Conservation (phyloP, 2,797 vertebrate species). For the Notamacropus eugenii region DNA sequence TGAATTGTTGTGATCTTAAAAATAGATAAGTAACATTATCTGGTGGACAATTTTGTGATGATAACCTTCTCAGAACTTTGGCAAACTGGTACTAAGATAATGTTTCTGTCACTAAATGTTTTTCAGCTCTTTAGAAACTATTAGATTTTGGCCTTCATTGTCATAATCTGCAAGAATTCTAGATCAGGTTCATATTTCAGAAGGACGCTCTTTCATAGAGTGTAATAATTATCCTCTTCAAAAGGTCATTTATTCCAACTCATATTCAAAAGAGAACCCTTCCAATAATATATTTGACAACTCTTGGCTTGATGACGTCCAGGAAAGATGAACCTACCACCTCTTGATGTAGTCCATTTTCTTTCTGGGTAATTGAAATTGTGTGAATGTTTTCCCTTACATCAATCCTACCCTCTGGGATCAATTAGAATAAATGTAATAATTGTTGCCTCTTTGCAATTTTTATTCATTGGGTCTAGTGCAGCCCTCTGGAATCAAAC, state of each 20-base stretch:
- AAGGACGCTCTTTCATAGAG: background rate
- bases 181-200: background rate
- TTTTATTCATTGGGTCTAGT: background rate
- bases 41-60: background rate
- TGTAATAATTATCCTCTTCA: background rate
- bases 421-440: too few species aligned
- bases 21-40: background rate
- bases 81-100: background rate
- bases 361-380: background rate
- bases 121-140: background rate
- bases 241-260: background rate
- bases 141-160: background rate
- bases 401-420: background rate
- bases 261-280: background rate
- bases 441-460: background rate
- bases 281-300: background rate
- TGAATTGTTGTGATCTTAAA: background rate
- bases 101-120: background rate
- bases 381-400: background rate
- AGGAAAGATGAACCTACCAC: background rate
- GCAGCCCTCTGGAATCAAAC: background rate
- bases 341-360: background rate
- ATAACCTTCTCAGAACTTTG: background rate
- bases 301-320: background rate
- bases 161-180: background rate